Evolutionary conservation across 2,797 vertebrate genomes (phyloP), one percentile per base, ranked within the genome.

Genomic region (Myotis daubentonii): DNA sequence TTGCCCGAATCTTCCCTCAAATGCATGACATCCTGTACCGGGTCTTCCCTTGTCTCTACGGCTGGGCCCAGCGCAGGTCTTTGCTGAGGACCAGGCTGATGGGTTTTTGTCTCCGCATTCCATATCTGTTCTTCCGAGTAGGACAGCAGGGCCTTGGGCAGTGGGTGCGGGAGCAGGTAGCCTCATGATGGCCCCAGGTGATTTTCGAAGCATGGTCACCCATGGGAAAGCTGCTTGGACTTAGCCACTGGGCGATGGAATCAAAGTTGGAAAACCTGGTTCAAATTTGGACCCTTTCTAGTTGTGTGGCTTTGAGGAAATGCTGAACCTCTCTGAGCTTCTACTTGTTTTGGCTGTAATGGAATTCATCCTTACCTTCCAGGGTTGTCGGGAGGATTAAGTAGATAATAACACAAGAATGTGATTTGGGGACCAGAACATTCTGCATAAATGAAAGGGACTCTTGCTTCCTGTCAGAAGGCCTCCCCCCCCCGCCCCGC

Each of bases 1-100:
- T 47, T 44, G 12, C 55, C 2, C 0, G 25, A 78, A 20, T 19
- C 12, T 25, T 74, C 16, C 30, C 33, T 12, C 44, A 33, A 25
- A 47, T 5, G 2, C 41, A 19, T 1, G 4, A 1, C 0, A 0
- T 38, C 94, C 49, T 25, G 4, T 28, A 66, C 3, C 13, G 62
- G 22, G 5, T 41, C 55, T 89, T 51, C n/a, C 51, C 11, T 68
- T 2, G 0, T 25, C 1, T 44, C 55, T 23, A 17, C 0, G 1
- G 47, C 30, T 17, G 2, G n/a, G n/a, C 1, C 3, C 10, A 6
- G 2, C 1, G 6, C n/a, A 47, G 23, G 33, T 33, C 62, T 80
- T 89, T 23, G 11, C 62, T 53, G n/a, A 38, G 66, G 10, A 28
- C 38, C 30, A 30, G 28, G 72, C 28, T 60, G n/a, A 41, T 60